Base-by-base conservation (phyloP, 1,140 invertebrate genomes). In the Zophobas morio region DNA sequence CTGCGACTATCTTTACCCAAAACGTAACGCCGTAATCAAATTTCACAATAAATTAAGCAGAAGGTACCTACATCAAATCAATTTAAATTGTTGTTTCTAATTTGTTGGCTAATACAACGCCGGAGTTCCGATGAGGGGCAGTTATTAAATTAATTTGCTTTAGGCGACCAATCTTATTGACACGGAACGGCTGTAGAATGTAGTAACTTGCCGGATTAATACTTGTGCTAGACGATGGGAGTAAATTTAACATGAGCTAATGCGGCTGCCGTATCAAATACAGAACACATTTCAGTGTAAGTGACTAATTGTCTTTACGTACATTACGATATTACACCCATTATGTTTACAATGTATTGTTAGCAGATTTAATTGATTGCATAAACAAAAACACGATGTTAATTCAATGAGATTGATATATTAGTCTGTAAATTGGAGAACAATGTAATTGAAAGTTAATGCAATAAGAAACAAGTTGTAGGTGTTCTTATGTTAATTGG, bases 31-130 rank as follows among this genome's bases (percentile, higher is more conserved):
- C 40, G 37, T 66, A 66, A 66, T 66, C 39, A 66, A 42, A 66
- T 66, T 66, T 66, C 20, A n/a, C 39, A n/a, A 63, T 63, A 37
- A 63, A 63, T 63, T 35, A 37, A 63, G 57, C 37, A 39, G 57
- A 37, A 66, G 60, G 60, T 66, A 66, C 60, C 60, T 66, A 40
- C 60, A 66, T 42, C 60, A 66, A 66, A 66, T 42, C 60, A 66
- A 40, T 66, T 66, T 66, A 66, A 66, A 42, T 66, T 66, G 60
- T 66, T 66, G 37, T 66, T 32, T 42, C 60, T 66, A 66, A 66
- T 66, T 66, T 63, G 36, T 37, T 32, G 39, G 39, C 54, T 57
- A 57, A 57, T 57, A 34, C 54, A 8, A 33, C 32, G 37, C n/a
- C 20, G 60, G 49, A 42, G 32, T 40, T 66, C 42, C 20, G 37